A percentile compares a stretch with the other conserved stretches of the same genome.
phyloP scores from a whole-genome alignment of 2,888 invertebrate species.

The Limnephilus auricula region DNA sequence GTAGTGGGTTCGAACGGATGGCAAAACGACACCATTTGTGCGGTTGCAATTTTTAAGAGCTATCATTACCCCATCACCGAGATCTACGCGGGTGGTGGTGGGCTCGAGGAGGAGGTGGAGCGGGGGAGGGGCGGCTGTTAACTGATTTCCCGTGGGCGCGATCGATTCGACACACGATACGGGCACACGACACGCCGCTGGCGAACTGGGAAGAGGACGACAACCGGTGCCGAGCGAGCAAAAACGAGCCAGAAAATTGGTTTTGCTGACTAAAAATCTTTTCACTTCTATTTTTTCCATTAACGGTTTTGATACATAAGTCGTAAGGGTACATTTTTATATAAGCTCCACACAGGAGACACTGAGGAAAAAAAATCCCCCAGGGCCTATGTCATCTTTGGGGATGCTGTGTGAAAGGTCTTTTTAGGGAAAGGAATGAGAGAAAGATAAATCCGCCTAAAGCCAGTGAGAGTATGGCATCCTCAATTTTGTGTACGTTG shows the following conservation, averaged over 20 bases:
- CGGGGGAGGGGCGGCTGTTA: constrained; percentile 55
- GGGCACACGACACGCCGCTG: constrained; percentile 50
- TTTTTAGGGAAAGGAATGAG: no score
- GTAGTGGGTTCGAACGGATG: constrained; percentile 2
- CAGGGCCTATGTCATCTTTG: no score
- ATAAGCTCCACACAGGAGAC: no score
- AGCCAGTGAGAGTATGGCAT: no score
- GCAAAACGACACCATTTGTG: constrained; percentile 47
- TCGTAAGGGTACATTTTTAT: no score
- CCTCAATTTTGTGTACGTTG: no score
- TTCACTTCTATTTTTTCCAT: no score
- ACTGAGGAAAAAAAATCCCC: no score
- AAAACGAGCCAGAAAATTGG: background rate
- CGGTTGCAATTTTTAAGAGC: constrained; percentile 51
- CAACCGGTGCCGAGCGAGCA: background rate
- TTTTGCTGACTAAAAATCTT: background rate
- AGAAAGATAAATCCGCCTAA: no score
- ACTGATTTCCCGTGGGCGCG: constrained; percentile 66
- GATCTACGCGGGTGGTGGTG: background rate
- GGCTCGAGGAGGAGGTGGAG: background rate
- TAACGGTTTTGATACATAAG: no score
- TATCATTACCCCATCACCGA: constrained; percentile 59
- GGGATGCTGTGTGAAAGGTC: no score
- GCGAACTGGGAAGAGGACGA: constrained; percentile 2
- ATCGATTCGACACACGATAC: constrained; percentile 66